phyloP scores from a whole-genome alignment of 37 sponge, comb jelly and placozoan species.

The Theonella swinhoei region DNA sequence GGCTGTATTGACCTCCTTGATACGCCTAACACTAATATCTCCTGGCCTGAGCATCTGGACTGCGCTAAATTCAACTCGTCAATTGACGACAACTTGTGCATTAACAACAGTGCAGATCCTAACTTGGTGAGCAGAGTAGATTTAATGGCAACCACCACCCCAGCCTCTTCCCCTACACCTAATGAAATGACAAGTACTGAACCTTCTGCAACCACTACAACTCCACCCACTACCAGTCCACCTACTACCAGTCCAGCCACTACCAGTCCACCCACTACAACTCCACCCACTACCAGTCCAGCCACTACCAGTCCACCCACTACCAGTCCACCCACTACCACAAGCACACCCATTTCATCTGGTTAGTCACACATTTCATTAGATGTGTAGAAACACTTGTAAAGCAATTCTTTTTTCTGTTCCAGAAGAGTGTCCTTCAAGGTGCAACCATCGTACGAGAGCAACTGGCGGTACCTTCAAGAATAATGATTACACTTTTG shows the following conservation, averaged over 20 bases:
- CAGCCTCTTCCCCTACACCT: not conserved
- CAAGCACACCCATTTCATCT: no score
- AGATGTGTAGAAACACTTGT: no score
- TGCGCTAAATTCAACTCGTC: not conserved
- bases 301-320: no score
- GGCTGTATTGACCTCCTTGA: not conserved
- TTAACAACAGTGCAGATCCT: not conserved
- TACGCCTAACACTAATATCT: not conserved
- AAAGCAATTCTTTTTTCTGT: no score
- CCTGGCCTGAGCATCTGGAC: not conserved
- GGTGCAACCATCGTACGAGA: not conserved
- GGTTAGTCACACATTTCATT: no score
- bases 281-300: not conserved
- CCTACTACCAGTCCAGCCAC: not conserved
- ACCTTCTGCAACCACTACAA: not conserved
- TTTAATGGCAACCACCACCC: not conserved
- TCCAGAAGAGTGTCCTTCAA: not conserved
- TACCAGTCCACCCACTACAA: not conserved
- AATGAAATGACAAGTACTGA: no score
- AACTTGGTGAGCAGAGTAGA: not conserved
- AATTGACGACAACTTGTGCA: not conserved
- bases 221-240: not conserved
- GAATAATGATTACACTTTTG: constrained; percentile 8
- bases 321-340: no score
- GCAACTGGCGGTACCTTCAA: not conserved